Evolutionary conservation across 2,888 invertebrate genomes (phyloP), one percentile per base, ranked within the genome.

Genomic region (Mycalesis mineus): DNA sequence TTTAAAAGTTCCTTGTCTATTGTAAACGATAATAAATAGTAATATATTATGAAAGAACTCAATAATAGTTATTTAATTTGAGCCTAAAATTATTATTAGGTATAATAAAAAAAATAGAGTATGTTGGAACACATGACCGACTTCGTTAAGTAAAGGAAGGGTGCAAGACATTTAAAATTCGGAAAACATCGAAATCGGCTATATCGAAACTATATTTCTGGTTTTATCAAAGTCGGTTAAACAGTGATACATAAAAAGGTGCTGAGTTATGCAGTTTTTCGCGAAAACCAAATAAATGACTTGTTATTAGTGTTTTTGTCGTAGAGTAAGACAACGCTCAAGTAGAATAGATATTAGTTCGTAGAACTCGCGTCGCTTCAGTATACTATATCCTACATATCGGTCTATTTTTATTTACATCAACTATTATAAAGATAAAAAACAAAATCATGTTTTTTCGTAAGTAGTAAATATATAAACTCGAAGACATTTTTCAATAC

Each of bases 251-350:
- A 31, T 37, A 47, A 44, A 41, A 71, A 73, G 86, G 87, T 87
- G 87, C 87, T 86, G 80, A 75, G 69, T 75, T 74, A 80, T 80
- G 72, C 75, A 75, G 75, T 77, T 74, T 84, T 80, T 74, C 77
- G 74, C 78, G 76, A 77, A 80, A 80, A 83, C 87, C 87, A 86
- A 86, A 87, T 82, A 82, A 73, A 68, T 33, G 9, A 47, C 11
- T 47, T 47, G 15, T 47, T 47, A 15, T 47, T 45, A 31, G 5
- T 68, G 61, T 72, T 74, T 71, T 68, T 72, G 65, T 69, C 66
- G 65, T 73, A 73, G 68, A 66, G 61, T 75, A 75, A 76, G 76
- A 68, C 65, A 61, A 64, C 63, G 71, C 71, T 71, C 70, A 71
- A 71, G 60, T 75, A 75, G 70, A 65, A 64, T 73, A 49, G 63